Conservation (phyloP, 1,140 invertebrate genomes). For the Drosophila sulfurigaster region DNA sequence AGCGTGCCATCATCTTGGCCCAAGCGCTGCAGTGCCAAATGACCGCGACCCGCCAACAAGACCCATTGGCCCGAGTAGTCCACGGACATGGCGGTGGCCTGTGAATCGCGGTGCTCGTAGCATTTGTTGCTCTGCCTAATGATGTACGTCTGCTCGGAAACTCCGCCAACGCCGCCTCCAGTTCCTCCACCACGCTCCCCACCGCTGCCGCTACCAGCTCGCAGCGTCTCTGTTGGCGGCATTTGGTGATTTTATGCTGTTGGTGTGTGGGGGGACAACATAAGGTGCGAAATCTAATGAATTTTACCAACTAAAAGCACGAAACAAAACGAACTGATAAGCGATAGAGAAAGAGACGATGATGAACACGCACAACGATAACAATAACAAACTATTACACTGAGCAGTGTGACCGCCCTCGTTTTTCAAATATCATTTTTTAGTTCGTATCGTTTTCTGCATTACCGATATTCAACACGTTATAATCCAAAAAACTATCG, state of each 20-base stretch:
- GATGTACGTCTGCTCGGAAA: constrained; percentile 68
- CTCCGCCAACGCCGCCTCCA: constrained; percentile 17
- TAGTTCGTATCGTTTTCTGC: too few relatives aligned
- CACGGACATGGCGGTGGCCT: constrained; percentile 96
- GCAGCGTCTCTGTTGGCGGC: constrained; percentile 72
- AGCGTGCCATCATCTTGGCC: constrained; percentile 90
- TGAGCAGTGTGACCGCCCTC: neutral
- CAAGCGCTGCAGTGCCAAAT: constrained; percentile 91
- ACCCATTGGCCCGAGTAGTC: constrained; percentile 94
- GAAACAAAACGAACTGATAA: constrained; percentile 50
- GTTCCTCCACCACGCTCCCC: constrained; percentile 26
- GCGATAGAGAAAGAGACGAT: constrained; percentile 23
- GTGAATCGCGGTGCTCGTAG: constrained; percentile 86
- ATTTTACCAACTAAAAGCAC: constrained; percentile 37
- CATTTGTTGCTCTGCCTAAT: constrained; percentile 76
- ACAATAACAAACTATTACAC: constrained; percentile 31
- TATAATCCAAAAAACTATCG: too few relatives aligned
- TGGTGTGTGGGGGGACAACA: constrained; percentile 33
- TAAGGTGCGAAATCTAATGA: constrained; percentile 46
- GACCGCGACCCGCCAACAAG: constrained; percentile 90
- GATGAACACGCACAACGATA: constrained; percentile 37
- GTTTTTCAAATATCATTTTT: too few relatives aligned
- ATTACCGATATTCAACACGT: too few relatives aligned
- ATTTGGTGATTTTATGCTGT: constrained; percentile 35
- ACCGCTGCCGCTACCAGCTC: constrained; percentile 48